phyloP scores from a whole-genome alignment of 2,888 invertebrate species.

The Brachynemurus nebulosus region DNA sequence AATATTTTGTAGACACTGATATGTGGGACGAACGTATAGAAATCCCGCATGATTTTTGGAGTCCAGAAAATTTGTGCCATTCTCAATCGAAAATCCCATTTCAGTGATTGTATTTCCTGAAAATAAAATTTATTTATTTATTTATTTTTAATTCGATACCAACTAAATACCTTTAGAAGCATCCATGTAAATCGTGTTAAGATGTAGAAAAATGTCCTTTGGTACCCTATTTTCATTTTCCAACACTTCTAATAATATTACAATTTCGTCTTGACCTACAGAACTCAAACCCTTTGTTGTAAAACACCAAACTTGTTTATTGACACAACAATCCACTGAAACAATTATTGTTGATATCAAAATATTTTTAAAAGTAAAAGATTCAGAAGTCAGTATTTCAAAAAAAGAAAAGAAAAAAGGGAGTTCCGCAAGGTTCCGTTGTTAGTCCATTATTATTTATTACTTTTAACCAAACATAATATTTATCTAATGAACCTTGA shows the following conservation, averaged over 20 bases:
- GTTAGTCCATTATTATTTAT: background rate
- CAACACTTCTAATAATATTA: slow-evolving; percentile 54
- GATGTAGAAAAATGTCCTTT: slow-evolving; percentile 59
- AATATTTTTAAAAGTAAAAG: too few species aligned
- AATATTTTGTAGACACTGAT: slow-evolving; percentile 67
- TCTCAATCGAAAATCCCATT: slow-evolving; percentile 51
- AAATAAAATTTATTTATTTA: slow-evolving; percentile 15
- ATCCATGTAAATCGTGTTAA: slow-evolving; percentile 56
- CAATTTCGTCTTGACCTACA: slow-evolving; percentile 72
- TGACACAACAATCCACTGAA: slow-evolving; percentile 63
- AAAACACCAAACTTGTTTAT: slow-evolving; percentile 60
- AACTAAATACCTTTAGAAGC: slow-evolving; percentile 39
- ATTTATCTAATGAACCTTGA: too few species aligned
- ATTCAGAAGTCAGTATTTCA: background rate
- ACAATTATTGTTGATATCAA: background rate
- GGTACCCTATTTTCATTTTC: slow-evolving; percentile 48
- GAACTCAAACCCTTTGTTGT: slow-evolving; percentile 61
- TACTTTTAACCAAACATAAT: background rate
- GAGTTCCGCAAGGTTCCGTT: background rate
- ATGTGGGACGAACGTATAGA: slow-evolving; percentile 63
- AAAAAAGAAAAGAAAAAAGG: background rate
- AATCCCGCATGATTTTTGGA: slow-evolving; percentile 68
- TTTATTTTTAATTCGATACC: background rate
- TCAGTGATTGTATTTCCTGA: slow-evolving; percentile 55
- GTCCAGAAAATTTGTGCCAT: slow-evolving; percentile 44